Evolutionary conservation across 2,113 vertebrate species (phyloP).

Genomic region (Malurus elegans): DNA sequence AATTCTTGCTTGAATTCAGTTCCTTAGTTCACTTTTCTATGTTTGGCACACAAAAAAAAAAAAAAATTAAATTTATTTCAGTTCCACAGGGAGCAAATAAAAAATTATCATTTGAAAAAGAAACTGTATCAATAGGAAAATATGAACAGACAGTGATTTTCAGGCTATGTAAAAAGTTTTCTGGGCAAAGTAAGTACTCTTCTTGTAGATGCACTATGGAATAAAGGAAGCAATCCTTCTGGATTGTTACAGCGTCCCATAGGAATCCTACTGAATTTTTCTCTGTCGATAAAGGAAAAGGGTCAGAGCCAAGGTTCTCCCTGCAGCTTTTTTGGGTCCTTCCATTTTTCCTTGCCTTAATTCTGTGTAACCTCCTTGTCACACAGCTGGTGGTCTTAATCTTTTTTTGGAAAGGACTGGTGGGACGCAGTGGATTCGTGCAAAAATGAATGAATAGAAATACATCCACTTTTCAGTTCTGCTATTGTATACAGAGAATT

Average conservation of each 20-base stretch:
- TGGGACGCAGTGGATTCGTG: not conserved
- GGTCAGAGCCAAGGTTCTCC: not conserved
- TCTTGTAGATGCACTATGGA: not conserved
- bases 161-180: not conserved
- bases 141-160: not conserved
- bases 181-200: not conserved
- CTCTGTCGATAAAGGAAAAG: not conserved
- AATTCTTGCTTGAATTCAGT: not conserved
- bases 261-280: not conserved
- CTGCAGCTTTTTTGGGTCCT: not conserved
- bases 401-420: not conserved
- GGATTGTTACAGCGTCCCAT: not conserved
- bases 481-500: not conserved
- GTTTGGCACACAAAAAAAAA: not conserved
- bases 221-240: not conserved
- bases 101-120: not conserved
- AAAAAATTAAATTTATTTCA: not conserved
- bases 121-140: not conserved
- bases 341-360: not conserved
- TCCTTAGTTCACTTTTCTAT: not conserved
- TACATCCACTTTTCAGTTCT: not conserved
- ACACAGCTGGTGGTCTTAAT: not conserved
- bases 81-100: not conserved
- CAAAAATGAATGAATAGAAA: not conserved
- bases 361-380: not conserved